Percentiles rank a stretch among this genome's conserved stretches.
These are phyloP conservation scores for Sphaerophoria rueppellii DNA, from an alignment of 2,888 invertebrate genomes.

Conservation along the genomic window DNA sequence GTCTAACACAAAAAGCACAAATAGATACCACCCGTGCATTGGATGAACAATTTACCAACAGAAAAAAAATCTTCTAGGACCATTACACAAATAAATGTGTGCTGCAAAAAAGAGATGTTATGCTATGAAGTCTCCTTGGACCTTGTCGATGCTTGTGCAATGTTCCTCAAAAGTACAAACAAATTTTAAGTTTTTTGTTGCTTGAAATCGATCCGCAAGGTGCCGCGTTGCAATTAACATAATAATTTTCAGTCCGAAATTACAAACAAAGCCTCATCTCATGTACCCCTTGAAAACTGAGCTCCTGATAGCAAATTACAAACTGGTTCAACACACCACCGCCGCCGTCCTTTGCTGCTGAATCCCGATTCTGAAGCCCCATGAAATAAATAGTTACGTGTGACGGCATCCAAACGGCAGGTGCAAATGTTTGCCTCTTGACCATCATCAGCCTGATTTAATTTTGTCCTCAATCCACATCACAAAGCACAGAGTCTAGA, in stretches of 20 bases:
- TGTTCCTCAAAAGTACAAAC: conserved; percentile 27
- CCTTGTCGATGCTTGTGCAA: conserved; percentile 18
- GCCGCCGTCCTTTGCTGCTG: not conserved
- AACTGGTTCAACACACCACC: conserved; percentile 53
- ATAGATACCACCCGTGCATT: conserved; percentile 56
- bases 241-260: conserved; percentile 59
- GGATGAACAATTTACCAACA: conserved; percentile 1
- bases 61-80: conserved; percentile 2
- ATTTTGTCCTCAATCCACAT: conserved; percentile 52
- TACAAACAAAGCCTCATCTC: conserved; percentile 21
- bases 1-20: not conserved
- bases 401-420: conserved; percentile 66
- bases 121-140: conserved; percentile 48
- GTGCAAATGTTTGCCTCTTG: conserved; percentile 66
- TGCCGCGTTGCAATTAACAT: conserved; percentile 64
- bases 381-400: too few relatives aligned
- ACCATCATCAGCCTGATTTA: conserved; percentile 63
- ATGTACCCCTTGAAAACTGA: conserved; percentile 35
- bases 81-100: conserved; percentile 46
- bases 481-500: not conserved
- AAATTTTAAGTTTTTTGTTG: conserved; percentile 32
- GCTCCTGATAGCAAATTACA: conserved; percentile 46
- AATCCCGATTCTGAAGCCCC: conserved; percentile 9
- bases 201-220: conserved; percentile 63
- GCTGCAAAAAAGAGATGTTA: conserved; percentile 14